Evolutionary conservation across 2,113 vertebrate species (phyloP).

Genomic region (Eurypyga helias): DNA sequence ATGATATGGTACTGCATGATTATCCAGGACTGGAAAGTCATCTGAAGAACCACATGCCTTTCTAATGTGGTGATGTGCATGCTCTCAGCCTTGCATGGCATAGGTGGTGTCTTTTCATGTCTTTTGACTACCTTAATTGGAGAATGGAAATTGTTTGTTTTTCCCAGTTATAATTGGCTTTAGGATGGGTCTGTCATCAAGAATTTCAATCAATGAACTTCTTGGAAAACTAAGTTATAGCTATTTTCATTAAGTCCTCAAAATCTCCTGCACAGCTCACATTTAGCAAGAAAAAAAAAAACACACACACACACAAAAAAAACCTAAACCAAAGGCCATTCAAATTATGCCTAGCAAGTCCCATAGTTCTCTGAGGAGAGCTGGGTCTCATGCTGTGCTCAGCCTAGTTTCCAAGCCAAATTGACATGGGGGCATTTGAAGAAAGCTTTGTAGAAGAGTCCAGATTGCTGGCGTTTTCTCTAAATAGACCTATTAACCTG

Average conservation of each 20-base stretch:
- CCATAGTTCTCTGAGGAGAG: not conserved
- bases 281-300: not conserved
- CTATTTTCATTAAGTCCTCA: not conserved
- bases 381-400: not conserved
- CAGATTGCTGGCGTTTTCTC: not conserved
- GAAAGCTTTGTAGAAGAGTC: not conserved
- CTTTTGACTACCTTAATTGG: not conserved
- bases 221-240: accelerated
- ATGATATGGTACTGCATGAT: accelerated
- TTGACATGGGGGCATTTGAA: not conserved
- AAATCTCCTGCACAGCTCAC: not conserved
- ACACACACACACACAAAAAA: too few relatives aligned
- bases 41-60: not conserved
- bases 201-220: not conserved
- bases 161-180: not conserved
- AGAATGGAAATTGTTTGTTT: not conserved
- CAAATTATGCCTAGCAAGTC: too few relatives aligned
- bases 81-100: not conserved
- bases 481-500: not conserved
- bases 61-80: accelerated
- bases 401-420: not conserved
- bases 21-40: not conserved
- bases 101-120: not conserved
- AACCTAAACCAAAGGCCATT: too few relatives aligned
- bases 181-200: not conserved